Evolutionary conservation across 1,140 invertebrate genomes (phyloP), one percentile per base, ranked within the genome.

Genomic region (Lamellibrachia luymesi): DNA sequence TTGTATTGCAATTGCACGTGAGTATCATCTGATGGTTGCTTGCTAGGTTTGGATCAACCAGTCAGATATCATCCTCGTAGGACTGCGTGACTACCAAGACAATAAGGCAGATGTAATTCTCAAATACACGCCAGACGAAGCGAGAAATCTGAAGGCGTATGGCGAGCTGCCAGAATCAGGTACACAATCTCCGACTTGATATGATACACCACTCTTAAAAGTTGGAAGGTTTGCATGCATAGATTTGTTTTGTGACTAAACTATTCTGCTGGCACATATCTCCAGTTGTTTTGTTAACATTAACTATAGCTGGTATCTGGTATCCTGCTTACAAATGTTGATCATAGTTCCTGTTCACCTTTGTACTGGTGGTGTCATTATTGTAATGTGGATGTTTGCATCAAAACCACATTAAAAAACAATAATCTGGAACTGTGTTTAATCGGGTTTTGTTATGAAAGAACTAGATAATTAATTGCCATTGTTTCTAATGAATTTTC

Each of bases 41-140:
- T 93, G 94, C 1, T 92, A 96, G 96, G 97, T 99, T 0, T 99
- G 99, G 99, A 99, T 99, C 94, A 99, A 99, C 97, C 98, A 98
- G 95, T 98, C 98, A 94, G 99, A 99, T 95, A 99, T 99, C 94
- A 99, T 99, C 96, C 97, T 99, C 94, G 98, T 99, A 95, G 99
- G 99, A 94, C 97, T 97, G 50, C 97, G 99, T 96, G 99, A 99
- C 97, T 99, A 99, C 96, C 99, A 99, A 97, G 99, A 99, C 97
- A 98, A 99, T 7, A 99, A 99, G 97, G 99, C 99, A 94, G 99
- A 99, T 97, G 99, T 99, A 94, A 99, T 99, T 95, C 97, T 99
- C 92, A 99, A 99, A 97, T 99, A 99, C 96, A 99, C 99, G 94
- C 98, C 99, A 52, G 99, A 99, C 96, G 99, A 99, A 97, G 99